Conservation (phyloP, 2,113 vertebrate species). For the Nanorana parkeri region DNA sequence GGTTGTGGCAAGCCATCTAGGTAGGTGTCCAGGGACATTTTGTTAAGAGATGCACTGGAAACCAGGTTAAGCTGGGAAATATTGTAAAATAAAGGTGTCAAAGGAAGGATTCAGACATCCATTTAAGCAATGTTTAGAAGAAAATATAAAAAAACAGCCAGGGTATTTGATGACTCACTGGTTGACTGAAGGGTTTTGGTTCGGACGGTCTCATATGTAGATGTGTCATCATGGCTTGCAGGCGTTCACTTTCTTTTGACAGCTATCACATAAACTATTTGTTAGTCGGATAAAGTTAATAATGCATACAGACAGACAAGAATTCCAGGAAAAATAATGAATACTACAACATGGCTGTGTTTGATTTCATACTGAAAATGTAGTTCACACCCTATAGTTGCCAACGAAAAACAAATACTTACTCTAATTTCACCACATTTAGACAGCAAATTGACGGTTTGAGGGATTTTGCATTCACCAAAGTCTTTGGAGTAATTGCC, state of each 20-base stretch:
- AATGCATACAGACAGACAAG: no score
- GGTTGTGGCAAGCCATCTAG: constrained; percentile 94
- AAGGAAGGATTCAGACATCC: fast-evolving
- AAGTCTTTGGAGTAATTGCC: no score
- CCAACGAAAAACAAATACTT: no score
- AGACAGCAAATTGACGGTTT: no score
- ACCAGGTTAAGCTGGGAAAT: constrained; percentile 85
- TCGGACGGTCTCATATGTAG: constrained; percentile 98
- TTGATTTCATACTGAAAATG: no score
- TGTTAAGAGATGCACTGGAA: constrained; percentile 87
- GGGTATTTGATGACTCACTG: constrained; percentile 76
- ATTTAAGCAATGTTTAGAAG: background rate
- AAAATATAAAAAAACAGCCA: no score
- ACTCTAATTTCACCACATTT: no score
- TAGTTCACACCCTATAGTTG: no score
- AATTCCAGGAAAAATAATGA: no score
- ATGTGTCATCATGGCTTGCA: constrained; percentile 99
- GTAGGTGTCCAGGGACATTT: constrained; percentile 85
- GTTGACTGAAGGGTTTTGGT: constrained; percentile 97
- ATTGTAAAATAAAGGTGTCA: background rate
- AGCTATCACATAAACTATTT: constrained; percentile 74
- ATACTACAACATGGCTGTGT: no score
- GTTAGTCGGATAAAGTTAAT: background rate
- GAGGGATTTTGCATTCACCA: no score
- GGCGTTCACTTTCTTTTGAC: constrained; percentile 95